Base-by-base conservation (phyloP, 2,888 invertebrate species). In the Caenorhabditis wallacei region DNA sequence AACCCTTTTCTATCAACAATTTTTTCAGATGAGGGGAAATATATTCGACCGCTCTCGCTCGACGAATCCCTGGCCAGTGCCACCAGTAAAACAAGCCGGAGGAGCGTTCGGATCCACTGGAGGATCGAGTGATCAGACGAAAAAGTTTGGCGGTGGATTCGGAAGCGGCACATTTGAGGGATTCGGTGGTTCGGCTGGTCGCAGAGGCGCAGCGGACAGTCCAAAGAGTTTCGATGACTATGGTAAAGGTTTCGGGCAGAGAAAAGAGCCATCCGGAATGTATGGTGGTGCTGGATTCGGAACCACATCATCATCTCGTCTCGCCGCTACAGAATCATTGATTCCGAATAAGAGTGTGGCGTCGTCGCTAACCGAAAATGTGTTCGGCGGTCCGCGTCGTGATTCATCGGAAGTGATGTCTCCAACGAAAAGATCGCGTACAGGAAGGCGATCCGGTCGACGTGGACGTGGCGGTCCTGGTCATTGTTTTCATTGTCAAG, bases 401-500 rank as follows among this genome's bases (percentile, higher is more conserved):
- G 53, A 18, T 13, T 16, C n/a, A n/a, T 53, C 53, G 10, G 37
- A 53, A 37, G 66, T 22, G 24, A 22, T 51, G 16, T 30, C 66
- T 30, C 53, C 66, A 10, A n/a, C 51, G 22, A 66, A 66, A 20
- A 51, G 66, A 66, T 18, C 53, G 18, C 53, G 66, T 18, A 53
- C 66, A 11, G 66, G 66, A n/a, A 53, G 66, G 18, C 66, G 66
- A 22, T 35, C 66, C 22, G 66, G 78, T 40, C 53, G 78, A 8
- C 22, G 68, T 1, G 76, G 76, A 16, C 59, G 63, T 16, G 46
- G 69, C 16, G 53, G 54, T 8, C 61, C 61, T 2, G 69, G 69
- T 1, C 69, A 78, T 35, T 78, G 78, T 13, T 78, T 69, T 18
- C 69, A 78, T 56, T 78, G 78, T 48, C 69, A 69, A 22, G 69